These are phyloP conservation scores for Campopleginae sp. DNA, from an alignment of 2,888 invertebrate genomes.

Conservation along the genomic window DNA sequence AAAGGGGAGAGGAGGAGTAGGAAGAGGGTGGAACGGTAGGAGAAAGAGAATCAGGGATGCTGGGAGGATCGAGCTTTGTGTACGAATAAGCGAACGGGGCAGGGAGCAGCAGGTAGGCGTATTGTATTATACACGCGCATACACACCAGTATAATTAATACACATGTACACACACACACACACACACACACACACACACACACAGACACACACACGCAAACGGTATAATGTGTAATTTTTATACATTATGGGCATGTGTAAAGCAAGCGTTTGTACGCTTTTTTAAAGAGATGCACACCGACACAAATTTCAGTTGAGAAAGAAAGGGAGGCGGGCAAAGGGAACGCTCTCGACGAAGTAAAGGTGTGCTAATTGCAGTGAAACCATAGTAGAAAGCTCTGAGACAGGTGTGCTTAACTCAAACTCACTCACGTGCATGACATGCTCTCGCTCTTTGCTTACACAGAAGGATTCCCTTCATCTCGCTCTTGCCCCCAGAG, in stretches of 20 bases:
- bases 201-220: neutral
- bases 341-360: constrained; percentile 65
- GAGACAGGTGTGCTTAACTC: constrained; percentile 75
- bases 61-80: constrained; percentile 26
- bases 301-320: constrained; percentile 14
- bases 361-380: constrained; percentile 79
- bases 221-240: constrained; percentile 5
- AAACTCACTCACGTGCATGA: constrained; percentile 69
- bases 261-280: constrained; percentile 1
- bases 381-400: constrained; percentile 71
- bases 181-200: neutral
- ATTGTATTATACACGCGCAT: constrained; percentile 14
- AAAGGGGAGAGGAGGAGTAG: constrained; percentile 3
- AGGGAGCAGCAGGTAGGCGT: constrained; percentile 36
- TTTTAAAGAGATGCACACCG: constrained; percentile 25
- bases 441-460: constrained; percentile 54
- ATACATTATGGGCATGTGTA: constrained; percentile 14
- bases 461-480: constrained; percentile 38
- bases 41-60: constrained; percentile 29
- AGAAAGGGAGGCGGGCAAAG: constrained; percentile 5
- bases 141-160: constrained; percentile 3
- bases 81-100: constrained; percentile 13
- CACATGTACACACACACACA: neutral
- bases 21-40: constrained; percentile 17
- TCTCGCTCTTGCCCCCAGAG: constrained; percentile 16